Evolutionary conservation across 1,140 invertebrate species (phyloP), one percentile per base, ranked within the genome.

Genomic region (Babylonia areolata): DNA sequence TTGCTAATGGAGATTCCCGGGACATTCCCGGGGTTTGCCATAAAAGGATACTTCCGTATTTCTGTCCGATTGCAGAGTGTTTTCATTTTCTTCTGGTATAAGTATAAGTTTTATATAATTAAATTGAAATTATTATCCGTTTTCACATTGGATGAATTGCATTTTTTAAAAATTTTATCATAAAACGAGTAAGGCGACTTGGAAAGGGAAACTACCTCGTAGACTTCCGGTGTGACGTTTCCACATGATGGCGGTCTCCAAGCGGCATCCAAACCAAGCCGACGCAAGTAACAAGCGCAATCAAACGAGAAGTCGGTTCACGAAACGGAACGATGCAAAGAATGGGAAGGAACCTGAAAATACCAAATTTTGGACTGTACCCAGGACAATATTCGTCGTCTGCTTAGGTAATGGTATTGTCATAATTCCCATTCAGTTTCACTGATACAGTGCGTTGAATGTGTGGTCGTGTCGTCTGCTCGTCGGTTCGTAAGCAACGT

Each of bases 201-300:
- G 71, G 5, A 35, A 46, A 39, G 64, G 69, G 40, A 84, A 15
- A 46, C 20, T 17, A 84, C 69, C 69, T 40, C 64, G 9, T 28
- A 39, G 12, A 81, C 20, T 82, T 69, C 64, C 69, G 31, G 64
- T 73, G 82, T 84, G 64, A 73, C 64, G 69, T 73, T 40, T 84
- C 23, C 23, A 84, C 81, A 82, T 73, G 37, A 84, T 84, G 82
- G 82, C 82, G 82, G 82, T 46, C 37, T 73, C 82, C 82, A 71
- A 84, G 37, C 58, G 82, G 64, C 64, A 75, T 73, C 64, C 82
- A 69, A 84, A 78, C 40, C 51, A 58, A 39, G 9, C 33, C 31
- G 39, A 84, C 23, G n/a, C 23, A 9, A 79, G 33, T n/a, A 40
- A 6, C 17, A 84, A 84, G 64, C 82, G 82, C 35, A 73, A 73